These are phyloP conservation scores for Calameuta idolon DNA, from an alignment of 2,888 invertebrate genomes.

Conservation along the genomic window DNA sequence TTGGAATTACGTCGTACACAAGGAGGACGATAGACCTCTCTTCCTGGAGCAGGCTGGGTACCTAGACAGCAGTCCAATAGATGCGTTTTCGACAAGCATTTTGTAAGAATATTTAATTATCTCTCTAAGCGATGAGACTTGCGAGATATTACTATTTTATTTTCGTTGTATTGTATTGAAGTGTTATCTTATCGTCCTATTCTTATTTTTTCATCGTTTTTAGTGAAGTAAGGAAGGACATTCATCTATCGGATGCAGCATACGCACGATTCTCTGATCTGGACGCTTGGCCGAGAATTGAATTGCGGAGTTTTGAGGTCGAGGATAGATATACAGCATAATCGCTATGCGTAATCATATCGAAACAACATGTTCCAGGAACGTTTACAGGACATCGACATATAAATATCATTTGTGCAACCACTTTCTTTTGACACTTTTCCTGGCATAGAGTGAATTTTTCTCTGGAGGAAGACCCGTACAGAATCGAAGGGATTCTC, in stretches of 20 bases:
- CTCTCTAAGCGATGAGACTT: too few relatives aligned
- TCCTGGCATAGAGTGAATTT: background rate
- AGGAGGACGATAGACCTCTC: slow-evolving; percentile 15
- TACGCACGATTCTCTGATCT: slow-evolving; percentile 6
- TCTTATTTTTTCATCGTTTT: background rate
- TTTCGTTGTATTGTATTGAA: background rate
- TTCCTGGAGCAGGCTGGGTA: slow-evolving; percentile 20
- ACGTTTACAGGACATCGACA: background rate
- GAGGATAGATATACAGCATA: background rate
- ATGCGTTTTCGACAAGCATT: slow-evolving; percentile 11
- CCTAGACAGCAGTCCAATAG: slow-evolving; percentile 17
- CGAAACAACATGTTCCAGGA: background rate
- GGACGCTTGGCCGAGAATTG: background rate
- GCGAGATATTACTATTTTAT: background rate
- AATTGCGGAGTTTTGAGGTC: background rate
- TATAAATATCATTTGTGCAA: background rate
- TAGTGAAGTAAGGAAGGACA: background rate
- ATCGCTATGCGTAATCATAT: background rate
- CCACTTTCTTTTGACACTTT: background rate
- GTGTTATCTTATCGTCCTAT: background rate
- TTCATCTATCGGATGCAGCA: background rate
- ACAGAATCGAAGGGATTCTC: background rate
- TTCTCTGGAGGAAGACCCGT: background rate
- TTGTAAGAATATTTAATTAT: background rate
- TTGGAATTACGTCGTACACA: slow-evolving; percentile 14